Base-by-base conservation (phyloP, 2,888 invertebrate species). In the Philopedon plagiatum region DNA sequence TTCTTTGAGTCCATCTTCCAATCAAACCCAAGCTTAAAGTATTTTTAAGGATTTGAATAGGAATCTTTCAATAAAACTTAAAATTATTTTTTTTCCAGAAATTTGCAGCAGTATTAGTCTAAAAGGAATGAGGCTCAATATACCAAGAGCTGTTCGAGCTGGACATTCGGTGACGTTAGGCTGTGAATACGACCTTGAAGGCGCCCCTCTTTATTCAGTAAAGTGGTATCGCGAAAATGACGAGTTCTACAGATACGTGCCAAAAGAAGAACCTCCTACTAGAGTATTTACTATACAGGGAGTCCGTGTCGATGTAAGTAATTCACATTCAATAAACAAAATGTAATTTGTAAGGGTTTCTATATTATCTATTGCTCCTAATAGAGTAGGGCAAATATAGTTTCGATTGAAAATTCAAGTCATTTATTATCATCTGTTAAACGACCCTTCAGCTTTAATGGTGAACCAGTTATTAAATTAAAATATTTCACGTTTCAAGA, bases 241-340 rank as follows among this genome's bases (percentile, higher is more conserved):
- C 5, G 93, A 94, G 86, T 93, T 94, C 87, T 94, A 93, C 86
- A 88, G 93, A 80, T 93, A 88, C 81, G 90, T 92, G 73, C 93
- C 93, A 5, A 89, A 92, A 69, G 92, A 92, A 80, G 88, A 89
- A 81, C 93, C 92, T 0, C 91, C 92, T 0, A 90, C 90, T 3
- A 88, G 90, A 84, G 91, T 90, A 26, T 93, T 92, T 79, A 87
- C 90, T 0, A 84, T 91, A 65, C 89, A 90, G 0, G 92, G 91
- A 54, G 89, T 93, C 15, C 88, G 90, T 58, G 91, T 93, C 18
- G 93, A 94, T 82, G 93, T 93, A 81, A 91, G 92, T 79, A 57
- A 19, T 21, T 84, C 2, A 9, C 11, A 34, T 34, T 29, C 2
- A 34, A 34, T 34, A 9, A 7, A 26, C 7, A 5, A 5, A 7